A percentile compares a stretch with the other conserved stretches of the same genome.
Conservation (phyloP, 2,888 invertebrate genomes). For the Hirtodrosophila cameraria region DNA sequence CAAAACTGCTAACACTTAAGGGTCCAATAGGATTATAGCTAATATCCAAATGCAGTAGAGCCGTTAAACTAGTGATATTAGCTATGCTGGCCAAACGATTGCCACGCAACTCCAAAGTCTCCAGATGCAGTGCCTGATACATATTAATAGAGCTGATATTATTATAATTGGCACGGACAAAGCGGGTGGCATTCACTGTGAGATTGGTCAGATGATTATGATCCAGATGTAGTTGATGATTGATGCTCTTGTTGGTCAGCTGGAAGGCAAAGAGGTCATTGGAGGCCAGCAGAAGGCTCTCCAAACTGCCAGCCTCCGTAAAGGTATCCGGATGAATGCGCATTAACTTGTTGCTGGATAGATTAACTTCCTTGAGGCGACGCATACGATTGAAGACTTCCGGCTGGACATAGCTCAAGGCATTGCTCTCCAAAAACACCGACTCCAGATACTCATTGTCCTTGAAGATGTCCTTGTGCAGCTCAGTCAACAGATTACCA, state of each 20-base stretch:
- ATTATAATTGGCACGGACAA: conserved; percentile 81
- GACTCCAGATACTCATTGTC: conserved; percentile 81
- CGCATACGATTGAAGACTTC: conserved; percentile 81
- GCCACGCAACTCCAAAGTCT: conserved; percentile 73
- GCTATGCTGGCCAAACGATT: conserved; percentile 77
- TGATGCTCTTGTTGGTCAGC: conserved; percentile 75
- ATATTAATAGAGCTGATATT: conserved; percentile 72
- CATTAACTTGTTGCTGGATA: conserved; percentile 77
- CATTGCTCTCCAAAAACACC: conserved; percentile 80
- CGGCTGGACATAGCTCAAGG: conserved; percentile 73
- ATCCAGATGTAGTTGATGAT: conserved; percentile 77
- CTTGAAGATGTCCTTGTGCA: conserved; percentile 79
- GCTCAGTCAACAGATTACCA: conserved; percentile 69
- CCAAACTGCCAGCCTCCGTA: conserved; percentile 76
- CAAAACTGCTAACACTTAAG: conserved; percentile 81
- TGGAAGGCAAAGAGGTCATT: conserved; percentile 73
- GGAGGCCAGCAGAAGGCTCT: conserved; percentile 71
- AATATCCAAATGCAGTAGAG: conserved; percentile 78
- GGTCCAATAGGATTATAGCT: conserved; percentile 81
- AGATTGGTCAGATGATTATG: conserved; percentile 77
- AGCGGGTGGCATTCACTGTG: conserved; percentile 78
- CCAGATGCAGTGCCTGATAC: conserved; percentile 72
- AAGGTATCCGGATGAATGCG: conserved; percentile 81
- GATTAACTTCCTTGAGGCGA: conserved; percentile 80
- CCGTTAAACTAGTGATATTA: conserved; percentile 78